Base-by-base conservation (phyloP, 1,140 invertebrate species). In the Andrena cerasifolii region DNA sequence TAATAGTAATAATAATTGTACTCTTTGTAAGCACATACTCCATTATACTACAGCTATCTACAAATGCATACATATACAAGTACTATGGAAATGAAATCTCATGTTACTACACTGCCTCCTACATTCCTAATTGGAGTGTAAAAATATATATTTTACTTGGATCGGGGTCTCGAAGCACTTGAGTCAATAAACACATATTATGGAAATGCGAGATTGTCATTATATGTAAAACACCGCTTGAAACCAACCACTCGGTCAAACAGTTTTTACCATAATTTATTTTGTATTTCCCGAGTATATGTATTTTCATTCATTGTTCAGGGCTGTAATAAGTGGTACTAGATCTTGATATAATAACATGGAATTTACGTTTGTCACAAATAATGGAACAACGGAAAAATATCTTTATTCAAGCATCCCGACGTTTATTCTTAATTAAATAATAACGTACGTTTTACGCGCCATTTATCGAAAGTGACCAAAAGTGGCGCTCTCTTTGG, bases 381-480 rank as follows among this genome's bases (percentile, higher is more conserved):
- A 40, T 63, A 72, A 53, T 74, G 33, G 16, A 76, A 65, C 51
- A 54, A 62, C 36, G n/a, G n/a, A 68, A 26, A 72, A 68, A 59
- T 85, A 84, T 43, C 36, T 45, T 78, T 84, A 84, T 78, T 82
- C 73, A 16, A 66, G 84, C 63, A 85, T 81, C 84, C 82, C 84
- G 83, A 85, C 81, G 78, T 79, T 81, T 81, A 84, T 73, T 81
- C 63, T 85, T 84, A 80, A 73, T 84, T n/a, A n/a, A n/a, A n/a
- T n/a, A 85, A 62, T 68, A 45, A 81, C 33, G 75, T n/a, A n/a
- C n/a, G n/a, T n/a, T n/a, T n/a, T n/a, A n/a, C n/a, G n/a, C n/a
- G n/a, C n/a, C n/a, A n/a, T n/a, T n/a, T n/a, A n/a, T n/a, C n/a
- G n/a, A n/a, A n/a, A n/a, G n/a, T n/a, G n/a, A n/a, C n/a, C n/a